Evolutionary conservation across 2,797 vertebrate genomes (phyloP).

Genomic region (Arctocebus calabarensis): DNA sequence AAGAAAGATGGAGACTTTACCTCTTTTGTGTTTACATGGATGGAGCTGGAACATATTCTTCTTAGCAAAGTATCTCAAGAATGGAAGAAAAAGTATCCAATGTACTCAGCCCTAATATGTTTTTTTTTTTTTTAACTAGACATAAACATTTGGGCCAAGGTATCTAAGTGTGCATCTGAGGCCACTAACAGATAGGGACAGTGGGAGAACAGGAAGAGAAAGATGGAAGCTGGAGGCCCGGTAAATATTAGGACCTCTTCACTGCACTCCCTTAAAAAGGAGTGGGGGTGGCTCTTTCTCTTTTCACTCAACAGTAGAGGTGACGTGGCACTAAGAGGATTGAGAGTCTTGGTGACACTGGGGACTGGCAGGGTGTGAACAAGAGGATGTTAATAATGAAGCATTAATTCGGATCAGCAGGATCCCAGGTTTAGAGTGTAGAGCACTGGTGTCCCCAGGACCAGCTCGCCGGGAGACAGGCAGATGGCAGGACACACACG

Average conservation of each 20-base stretch:
- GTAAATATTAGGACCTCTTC: neutral
- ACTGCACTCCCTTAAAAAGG: neutral
- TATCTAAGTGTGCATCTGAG: neutral
- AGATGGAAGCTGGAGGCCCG: neutral
- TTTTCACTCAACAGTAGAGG: neutral
- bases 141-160: neutral
- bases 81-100: too few relatives aligned
- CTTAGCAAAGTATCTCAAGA: too few relatives aligned
- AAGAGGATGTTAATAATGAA: neutral
- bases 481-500: accelerated
- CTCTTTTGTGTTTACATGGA: too few relatives aligned
- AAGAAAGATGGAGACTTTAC: too few relatives aligned
- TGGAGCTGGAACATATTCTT: too few relatives aligned
- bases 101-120: too few relatives aligned
- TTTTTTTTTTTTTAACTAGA: neutral
- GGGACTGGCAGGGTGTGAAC: neutral
- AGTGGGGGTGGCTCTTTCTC: neutral
- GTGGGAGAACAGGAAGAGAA: neutral
- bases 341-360: neutral
- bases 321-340: neutral
- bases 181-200: neutral
- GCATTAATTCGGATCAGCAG: neutral
- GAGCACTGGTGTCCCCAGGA: neutral
- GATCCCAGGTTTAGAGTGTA: neutral
- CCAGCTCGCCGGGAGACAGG: accelerated